Evolutionary conservation across 2,888 invertebrate species (phyloP), one percentile per base, ranked within the genome.

Genomic region (Lampropteryx suffumata): DNA sequence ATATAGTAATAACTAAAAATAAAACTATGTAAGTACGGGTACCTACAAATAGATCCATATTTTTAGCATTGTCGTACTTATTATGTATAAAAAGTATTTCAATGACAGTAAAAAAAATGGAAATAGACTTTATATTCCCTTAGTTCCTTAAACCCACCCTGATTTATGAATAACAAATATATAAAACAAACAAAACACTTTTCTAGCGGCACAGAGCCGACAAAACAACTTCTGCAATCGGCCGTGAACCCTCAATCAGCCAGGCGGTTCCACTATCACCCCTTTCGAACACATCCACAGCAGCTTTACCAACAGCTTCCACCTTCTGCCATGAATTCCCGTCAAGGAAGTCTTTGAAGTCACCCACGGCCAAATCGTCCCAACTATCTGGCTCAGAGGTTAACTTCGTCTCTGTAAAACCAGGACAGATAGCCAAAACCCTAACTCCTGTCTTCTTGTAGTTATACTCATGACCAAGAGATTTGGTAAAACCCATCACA

Each of bases 251-350:
- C 69, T 91, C 90, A 12, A 85, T 79, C 14, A 90, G 73, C 92
- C 92, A 92, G 0, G 90, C 86, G 1, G 90, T 88, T 0, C 91
- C 92, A 65, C 85, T 91, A 8, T 82, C 78, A 2, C 84, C 91
- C 32, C 74, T 76, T 43, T 80, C 73, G 17, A 75, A 80, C 0
- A 79, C 57, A 6, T 80, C 75, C 4, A 76, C 72, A 0, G 73
- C 76, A 3, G 76, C 79, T 14, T 69, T 67, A 0, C 76, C 79
- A 0, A 83, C 79, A 3, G 61, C 57, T 1, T 76, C 78, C 1
- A 69, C 68, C 21, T 73, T 69, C 61, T 84, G 83, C 75, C 76
- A 81, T 0, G 46, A 32, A 12, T 67, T 61, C 0, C 34, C 57
- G 26, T 73, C 62, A 10, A 73, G 8, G 35, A 58, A 59, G 3